phyloP scores from a whole-genome alignment of 2,113 vertebrate genomes.

The Coreoperca whiteheadi region DNA sequence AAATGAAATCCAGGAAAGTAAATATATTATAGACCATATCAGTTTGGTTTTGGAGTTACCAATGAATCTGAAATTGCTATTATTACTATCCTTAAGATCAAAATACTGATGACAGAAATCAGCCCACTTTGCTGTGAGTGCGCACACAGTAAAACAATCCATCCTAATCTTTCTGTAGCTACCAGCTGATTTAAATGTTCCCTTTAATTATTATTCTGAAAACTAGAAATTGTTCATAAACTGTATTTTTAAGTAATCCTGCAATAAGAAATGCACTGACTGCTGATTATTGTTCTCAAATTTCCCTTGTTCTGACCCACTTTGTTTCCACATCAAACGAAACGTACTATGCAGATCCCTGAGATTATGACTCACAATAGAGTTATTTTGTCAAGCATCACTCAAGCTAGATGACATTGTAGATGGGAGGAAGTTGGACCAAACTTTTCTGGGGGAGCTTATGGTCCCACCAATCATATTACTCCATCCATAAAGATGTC shows the following conservation, averaged over 20 bases:
- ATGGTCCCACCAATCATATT: constrained; percentile 44
- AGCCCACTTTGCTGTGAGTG: background rate
- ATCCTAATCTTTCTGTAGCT: constrained; percentile 2
- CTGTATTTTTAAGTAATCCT: constrained; percentile 3
- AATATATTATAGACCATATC: too few species aligned
- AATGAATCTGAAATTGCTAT: background rate
- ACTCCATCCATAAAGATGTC: constrained; percentile 73
- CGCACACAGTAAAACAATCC: constrained; percentile 12
- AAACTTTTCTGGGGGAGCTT: constrained; percentile 30
- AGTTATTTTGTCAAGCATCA: constrained; percentile 18
- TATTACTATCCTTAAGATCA: background rate
- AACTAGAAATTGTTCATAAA: background rate
- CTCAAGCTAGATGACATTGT: constrained; percentile 33
- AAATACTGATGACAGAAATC: background rate
- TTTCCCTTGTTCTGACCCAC: background rate
- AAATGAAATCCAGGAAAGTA: background rate
- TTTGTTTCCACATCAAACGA: background rate
- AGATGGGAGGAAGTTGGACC: background rate
- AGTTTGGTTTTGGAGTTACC: background rate
- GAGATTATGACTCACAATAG: background rate
- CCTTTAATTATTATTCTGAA: background rate
- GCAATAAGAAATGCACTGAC: background rate
- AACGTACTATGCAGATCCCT: background rate
- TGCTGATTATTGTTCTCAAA: background rate
- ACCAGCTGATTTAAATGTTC: background rate